These are phyloP conservation scores for Pygocentrus nattereri DNA, from an alignment of 2,797 vertebrate species.

Conservation along the genomic window DNA sequence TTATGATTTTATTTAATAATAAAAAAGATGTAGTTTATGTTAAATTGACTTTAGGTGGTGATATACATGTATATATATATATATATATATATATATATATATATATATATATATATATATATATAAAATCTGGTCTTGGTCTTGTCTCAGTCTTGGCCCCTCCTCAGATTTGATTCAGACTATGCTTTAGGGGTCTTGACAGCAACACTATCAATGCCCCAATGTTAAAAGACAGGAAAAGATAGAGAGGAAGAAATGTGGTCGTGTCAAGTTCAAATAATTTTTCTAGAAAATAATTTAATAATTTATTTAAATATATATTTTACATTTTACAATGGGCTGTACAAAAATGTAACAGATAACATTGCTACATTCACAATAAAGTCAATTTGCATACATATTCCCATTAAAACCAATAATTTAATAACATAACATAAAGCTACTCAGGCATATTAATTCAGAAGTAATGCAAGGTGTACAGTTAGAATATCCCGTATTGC, in stretches of 20 bases:
- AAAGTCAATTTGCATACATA: constrained; percentile 51
- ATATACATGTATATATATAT: too few species aligned
- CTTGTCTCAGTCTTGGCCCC: too few species aligned
- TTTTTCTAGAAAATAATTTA: constrained; percentile 57
- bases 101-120: too few species aligned
- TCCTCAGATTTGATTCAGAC: too few species aligned
- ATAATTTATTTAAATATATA: constrained; percentile 46
- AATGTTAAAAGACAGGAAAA: neutral
- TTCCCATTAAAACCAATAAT: constrained; percentile 36
- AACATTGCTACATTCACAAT: constrained; percentile 38
- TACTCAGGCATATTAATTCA: constrained; percentile 10
- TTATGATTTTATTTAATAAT: too few species aligned
- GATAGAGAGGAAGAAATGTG: too few species aligned
- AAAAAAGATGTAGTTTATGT: too few species aligned
- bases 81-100: too few species aligned
- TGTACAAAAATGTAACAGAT: constrained; percentile 62
- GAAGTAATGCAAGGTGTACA: neutral
- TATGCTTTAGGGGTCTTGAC: too few species aligned
- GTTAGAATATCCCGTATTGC: constrained; percentile 40
- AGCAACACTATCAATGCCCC: too few species aligned
- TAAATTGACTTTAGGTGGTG: too few species aligned
- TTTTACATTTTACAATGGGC: constrained; percentile 61
- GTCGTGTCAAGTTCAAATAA: neutral
- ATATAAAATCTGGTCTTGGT: too few species aligned
- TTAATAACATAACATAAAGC: constrained; percentile 35